phyloP scores from a whole-genome alignment of 2,113 vertebrate genomes.

The Romanogobio albipinnatus region DNA sequence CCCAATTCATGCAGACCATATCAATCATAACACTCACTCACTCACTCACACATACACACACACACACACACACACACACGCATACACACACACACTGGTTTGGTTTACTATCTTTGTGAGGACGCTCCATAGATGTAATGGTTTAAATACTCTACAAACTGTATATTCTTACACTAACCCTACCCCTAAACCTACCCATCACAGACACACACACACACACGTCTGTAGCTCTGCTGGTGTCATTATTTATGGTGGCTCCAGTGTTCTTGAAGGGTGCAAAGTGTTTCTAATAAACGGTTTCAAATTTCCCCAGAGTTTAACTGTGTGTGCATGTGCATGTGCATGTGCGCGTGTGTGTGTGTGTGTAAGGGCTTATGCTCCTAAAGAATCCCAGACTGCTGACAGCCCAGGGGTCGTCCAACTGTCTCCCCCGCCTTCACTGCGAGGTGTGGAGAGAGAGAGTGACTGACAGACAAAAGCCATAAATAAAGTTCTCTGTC shows the following conservation, averaged over 20 bases:
- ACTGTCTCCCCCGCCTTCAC: constrained; percentile 20
- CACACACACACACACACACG: constrained; percentile 19
- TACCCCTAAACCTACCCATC: too few species aligned
- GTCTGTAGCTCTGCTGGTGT: constrained; percentile 61
- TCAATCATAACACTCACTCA: constrained; percentile 7
- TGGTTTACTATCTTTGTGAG: background rate
- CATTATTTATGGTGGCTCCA: constrained; percentile 78
- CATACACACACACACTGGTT: constrained; percentile 28
- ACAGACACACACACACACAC: background rate
- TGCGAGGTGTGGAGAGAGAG: constrained; percentile 31
- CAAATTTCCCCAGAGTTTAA: constrained; percentile 80
- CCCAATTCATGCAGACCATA: constrained; percentile 2
- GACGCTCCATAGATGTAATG: too few species aligned
- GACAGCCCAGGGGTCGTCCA: constrained; percentile 78
- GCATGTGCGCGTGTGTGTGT: constrained; percentile 44
- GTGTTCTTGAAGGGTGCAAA: constrained; percentile 77
- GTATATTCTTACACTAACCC: too few species aligned
- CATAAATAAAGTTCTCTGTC: constrained; percentile 67
- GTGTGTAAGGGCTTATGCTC: constrained; percentile 63
- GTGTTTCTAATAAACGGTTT: constrained; percentile 80
- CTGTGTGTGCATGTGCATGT: constrained; percentile 38
- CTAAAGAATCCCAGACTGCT: constrained; percentile 84
- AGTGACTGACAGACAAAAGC: constrained; percentile 44
- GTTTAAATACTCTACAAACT: too few species aligned
- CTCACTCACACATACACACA: constrained; percentile 29